Evolutionary conservation across 2,888 invertebrate species (phyloP).

Genomic region (Melieria picta): DNA sequence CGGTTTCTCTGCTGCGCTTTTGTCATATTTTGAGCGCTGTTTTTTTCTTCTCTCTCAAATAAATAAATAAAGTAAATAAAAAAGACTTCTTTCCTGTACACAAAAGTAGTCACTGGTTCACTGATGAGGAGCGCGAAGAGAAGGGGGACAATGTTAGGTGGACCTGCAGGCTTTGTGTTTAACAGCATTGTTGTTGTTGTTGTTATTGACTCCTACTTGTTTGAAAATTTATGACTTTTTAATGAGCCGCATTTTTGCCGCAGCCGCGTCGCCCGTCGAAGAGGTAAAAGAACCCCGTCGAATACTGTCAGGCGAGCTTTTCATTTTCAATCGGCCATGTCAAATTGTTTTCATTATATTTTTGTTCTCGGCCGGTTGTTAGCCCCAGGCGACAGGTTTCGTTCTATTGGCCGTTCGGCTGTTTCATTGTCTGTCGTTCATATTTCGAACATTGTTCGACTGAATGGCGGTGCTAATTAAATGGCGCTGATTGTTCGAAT

Average conservation of each 20-base stretch:
- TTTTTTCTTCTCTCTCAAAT: neutral
- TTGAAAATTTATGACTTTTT: conserved; percentile 39
- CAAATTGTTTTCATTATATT: conserved; percentile 49
- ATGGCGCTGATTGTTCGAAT: conserved; percentile 25
- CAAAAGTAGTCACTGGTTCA: no score
- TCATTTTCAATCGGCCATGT: conserved; percentile 59
- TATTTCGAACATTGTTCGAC: no score
- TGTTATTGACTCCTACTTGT: neutral
- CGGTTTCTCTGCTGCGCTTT: conserved; percentile 9
- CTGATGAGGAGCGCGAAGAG: no score
- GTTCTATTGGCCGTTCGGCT: neutral
- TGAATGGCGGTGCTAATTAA: conserved; percentile 19
- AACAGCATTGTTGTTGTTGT: no score
- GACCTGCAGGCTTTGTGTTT: no score
- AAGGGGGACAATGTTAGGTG: no score
- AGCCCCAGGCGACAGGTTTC: no score
- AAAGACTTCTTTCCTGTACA: no score
- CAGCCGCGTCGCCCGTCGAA: neutral
- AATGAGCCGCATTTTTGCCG: conserved; percentile 43
- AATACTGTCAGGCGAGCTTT: conserved; percentile 46
- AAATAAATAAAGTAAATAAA: neutral
- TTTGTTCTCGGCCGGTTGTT: conserved; percentile 4
- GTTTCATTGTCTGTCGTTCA: neutral
- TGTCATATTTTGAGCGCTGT: neutral
- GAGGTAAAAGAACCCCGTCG: conserved; percentile 1